A percentile compares a stretch with the other conserved stretches of the same genome.
Conservation (phyloP, 1,140 invertebrate genomes). For the Bombus balteatus region DNA sequence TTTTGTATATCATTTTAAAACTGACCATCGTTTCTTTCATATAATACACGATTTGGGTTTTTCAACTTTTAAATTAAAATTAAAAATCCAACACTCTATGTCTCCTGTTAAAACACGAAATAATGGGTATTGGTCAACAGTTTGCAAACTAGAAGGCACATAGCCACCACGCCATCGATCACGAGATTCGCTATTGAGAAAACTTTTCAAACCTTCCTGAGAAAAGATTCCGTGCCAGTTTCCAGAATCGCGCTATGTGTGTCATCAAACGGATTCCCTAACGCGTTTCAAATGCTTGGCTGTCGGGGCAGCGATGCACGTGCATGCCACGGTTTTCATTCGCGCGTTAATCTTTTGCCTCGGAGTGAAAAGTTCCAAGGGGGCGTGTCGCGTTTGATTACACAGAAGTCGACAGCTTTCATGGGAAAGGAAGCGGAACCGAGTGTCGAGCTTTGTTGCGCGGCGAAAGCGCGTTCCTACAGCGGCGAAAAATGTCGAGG, state of each 20-base stretch:
- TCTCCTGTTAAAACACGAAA: too few species aligned
- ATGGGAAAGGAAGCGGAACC: slow-evolving; percentile 73
- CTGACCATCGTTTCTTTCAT: too few species aligned
- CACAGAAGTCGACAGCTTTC: slow-evolving; percentile 43
- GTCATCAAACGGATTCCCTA: neutral
- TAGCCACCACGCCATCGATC: neutral
- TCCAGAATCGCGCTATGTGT: neutral
- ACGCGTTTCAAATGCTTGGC: slow-evolving; percentile 28
- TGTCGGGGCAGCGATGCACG: neutral
- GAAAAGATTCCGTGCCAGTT: neutral
- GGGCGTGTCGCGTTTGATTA: slow-evolving; percentile 51
- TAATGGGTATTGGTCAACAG: neutral
- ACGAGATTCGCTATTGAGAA: neutral
- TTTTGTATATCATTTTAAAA: too few species aligned
- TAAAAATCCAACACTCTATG: too few species aligned
- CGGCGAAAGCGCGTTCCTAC: slow-evolving; percentile 18
- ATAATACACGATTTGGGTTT: too few species aligned
- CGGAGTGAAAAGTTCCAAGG: slow-evolving; percentile 17
- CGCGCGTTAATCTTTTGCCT: slow-evolving; percentile 16
- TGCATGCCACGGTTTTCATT: neutral
- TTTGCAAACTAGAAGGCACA: neutral
- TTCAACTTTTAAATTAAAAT: too few species aligned
- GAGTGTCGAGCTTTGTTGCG: slow-evolving; percentile 45
- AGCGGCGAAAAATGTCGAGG: slow-evolving; percentile 1
- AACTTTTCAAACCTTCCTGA: neutral